These are phyloP conservation scores for Lepidocyrtinus sp. DNA, from an alignment of 2,888 invertebrate genomes.

Conservation along the genomic window DNA sequence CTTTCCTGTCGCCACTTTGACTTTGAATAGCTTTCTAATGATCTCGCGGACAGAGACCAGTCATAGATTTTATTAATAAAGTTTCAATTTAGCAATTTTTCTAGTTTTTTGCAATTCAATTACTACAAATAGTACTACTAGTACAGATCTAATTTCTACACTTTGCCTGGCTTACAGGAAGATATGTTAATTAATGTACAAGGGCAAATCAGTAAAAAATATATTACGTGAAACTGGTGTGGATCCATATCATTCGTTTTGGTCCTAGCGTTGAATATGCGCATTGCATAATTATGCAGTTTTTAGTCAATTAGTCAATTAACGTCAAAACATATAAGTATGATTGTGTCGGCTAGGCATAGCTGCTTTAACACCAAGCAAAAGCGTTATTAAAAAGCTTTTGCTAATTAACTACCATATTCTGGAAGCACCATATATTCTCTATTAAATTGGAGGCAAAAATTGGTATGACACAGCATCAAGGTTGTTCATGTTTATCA, in stretches of 20 bases:
- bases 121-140: too few relatives aligned
- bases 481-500: not conserved
- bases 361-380: not conserved
- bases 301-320: not conserved
- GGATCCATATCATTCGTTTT: not conserved
- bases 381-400: not conserved
- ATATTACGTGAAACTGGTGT: not conserved
- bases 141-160: too few relatives aligned
- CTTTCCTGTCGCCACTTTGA: not conserved
- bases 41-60: too few relatives aligned
- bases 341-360: not conserved
- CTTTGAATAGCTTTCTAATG: not conserved
- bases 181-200: not conserved
- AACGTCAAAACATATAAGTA: not conserved
- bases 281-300: not conserved
- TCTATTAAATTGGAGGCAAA: not conserved
- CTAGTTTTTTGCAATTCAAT: too few relatives aligned
- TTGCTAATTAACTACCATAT: not conserved
- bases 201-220: not conserved
- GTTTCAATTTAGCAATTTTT: too few relatives aligned
- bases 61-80: too few relatives aligned
- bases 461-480: not conserved
- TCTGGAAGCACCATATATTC: not conserved
- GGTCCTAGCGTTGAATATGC: not conserved
- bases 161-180: too few relatives aligned